Conservation (phyloP, 35 echinoderm and acorn worm genomes). For the Nesometra sesokonis region DNA sequence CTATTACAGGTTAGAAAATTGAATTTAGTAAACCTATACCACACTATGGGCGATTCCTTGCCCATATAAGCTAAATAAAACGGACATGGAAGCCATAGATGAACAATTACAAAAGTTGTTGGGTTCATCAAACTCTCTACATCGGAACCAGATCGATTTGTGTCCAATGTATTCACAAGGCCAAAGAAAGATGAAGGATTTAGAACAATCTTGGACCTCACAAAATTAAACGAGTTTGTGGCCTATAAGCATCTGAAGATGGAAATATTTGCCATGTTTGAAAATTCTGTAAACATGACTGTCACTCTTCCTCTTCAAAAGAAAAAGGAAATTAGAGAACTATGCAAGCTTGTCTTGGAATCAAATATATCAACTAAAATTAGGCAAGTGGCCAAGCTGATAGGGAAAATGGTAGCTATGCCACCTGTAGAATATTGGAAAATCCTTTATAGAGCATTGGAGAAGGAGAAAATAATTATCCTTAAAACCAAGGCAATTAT, state of each 20-base stretch:
- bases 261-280: conserved; percentile 15
- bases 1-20: neutral
- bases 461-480: neutral
- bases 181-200: conserved; percentile 37
- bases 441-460: neutral
- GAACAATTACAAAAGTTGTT: neutral
- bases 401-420: neutral
- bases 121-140: neutral
- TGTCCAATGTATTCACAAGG: conserved; percentile 7
- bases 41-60: neutral
- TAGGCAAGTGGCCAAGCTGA: neutral
- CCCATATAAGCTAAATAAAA: neutral
- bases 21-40: neutral
- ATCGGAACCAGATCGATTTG: neutral
- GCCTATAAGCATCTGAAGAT: conserved; percentile 20
- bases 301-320: conserved; percentile 10
- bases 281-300: neutral
- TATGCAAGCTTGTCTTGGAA: too few relatives aligned
- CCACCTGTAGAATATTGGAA: neutral
- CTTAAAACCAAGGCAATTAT: conserved; percentile 7
- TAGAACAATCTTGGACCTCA: conserved; percentile 17
- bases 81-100: neutral
- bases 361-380: neutral
- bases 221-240: conserved; percentile 7
- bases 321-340: neutral